phyloP scores from a whole-genome alignment of 2,113 vertebrate genomes.

The Sturnus vulgaris region DNA sequence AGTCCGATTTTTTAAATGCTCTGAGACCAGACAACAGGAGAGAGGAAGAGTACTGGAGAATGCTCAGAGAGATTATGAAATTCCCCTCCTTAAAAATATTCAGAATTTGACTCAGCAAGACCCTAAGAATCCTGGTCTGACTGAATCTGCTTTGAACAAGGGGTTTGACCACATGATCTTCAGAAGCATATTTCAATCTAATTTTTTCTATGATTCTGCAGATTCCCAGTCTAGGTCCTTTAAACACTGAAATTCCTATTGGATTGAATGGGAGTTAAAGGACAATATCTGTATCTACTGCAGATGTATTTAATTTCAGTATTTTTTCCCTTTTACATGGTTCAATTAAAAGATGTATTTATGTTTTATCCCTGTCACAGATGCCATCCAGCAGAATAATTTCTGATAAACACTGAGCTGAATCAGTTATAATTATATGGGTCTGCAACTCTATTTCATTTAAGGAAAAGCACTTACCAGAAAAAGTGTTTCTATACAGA shows the following conservation, averaged over 20 bases:
- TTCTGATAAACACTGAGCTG: neutral
- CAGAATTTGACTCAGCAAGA: neutral
- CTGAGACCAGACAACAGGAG: neutral
- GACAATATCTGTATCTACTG: neutral
- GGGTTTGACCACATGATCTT: neutral
- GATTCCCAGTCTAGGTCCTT: neutral
- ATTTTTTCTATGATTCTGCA: neutral
- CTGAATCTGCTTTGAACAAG: neutral
- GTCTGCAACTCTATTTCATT: neutral
- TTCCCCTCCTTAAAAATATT: neutral
- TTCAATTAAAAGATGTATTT: neutral
- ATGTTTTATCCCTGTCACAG: neutral
- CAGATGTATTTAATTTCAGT: neutral
- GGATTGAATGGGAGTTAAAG: neutral
- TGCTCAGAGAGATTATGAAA: neutral
- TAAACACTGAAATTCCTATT: neutral
- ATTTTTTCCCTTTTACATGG: neutral
- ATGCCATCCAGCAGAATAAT: neutral
- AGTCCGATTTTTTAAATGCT: neutral
- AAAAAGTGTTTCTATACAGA: neutral
- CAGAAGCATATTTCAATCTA: neutral
- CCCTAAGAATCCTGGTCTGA: neutral
- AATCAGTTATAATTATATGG: neutral
- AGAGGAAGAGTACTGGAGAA: neutral
- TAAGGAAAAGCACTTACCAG: neutral